A percentile compares a stretch with the other conserved stretches of the same genome.
phyloP scores from a whole-genome alignment of 2,113 vertebrate genomes.

The Oenanthe melanoleuca region DNA sequence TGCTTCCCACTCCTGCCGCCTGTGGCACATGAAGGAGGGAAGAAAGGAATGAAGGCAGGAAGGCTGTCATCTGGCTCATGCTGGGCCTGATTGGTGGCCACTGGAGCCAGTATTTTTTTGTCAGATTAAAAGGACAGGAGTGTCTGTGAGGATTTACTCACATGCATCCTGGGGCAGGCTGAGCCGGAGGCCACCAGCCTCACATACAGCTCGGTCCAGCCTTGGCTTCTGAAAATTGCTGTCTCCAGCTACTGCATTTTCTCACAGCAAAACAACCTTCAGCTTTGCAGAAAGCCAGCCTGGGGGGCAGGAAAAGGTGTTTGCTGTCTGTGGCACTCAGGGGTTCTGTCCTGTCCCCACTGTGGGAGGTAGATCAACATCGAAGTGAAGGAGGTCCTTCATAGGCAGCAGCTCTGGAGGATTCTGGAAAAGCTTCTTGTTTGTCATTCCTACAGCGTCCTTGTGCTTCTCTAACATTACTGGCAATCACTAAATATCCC shows the following conservation, averaged over 20 bases:
- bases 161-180: fast-evolving
- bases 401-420: background rate
- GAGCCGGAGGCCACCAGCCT: background rate
- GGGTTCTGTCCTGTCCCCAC: background rate
- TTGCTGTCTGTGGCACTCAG: background rate
- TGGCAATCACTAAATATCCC: background rate
- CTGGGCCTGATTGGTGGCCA: background rate
- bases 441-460: background rate
- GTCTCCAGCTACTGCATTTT: background rate
- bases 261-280: background rate
- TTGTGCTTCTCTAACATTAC: background rate
- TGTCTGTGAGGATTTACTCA: background rate
- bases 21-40: background rate
- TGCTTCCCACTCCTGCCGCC: background rate
- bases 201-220: fast-evolving
- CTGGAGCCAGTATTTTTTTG: background rate
- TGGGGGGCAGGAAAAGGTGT: fast-evolving
- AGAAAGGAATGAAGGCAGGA: background rate
- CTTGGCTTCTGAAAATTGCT: background rate
- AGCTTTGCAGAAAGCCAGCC: background rate
- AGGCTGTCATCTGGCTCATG: background rate
- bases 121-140: background rate
- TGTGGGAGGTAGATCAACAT: background rate
- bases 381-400: background rate
- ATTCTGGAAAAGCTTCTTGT: background rate